Evolutionary conservation across 1,140 invertebrate species (phyloP).

Genomic region (Episyrphus balteatus): DNA sequence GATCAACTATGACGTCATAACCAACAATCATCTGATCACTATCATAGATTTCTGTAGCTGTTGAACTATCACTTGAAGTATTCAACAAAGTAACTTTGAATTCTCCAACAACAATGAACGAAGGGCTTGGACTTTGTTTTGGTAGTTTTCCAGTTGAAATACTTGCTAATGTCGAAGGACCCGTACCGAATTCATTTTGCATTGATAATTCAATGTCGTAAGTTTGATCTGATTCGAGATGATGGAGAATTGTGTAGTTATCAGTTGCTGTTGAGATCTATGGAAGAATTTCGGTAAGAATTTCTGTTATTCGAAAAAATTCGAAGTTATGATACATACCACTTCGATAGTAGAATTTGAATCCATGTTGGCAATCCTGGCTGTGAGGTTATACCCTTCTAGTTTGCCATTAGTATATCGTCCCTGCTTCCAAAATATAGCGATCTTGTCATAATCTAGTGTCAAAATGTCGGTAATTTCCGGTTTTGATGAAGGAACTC

Average conservation of each 20-base stretch:
- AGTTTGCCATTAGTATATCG: conserved; percentile 77
- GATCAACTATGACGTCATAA: too few relatives aligned
- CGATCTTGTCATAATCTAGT: conserved; percentile 70
- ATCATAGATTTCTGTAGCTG: too few relatives aligned
- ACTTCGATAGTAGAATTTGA: conserved; percentile 10
- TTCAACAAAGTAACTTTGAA: too few relatives aligned
- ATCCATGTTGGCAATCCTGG: conserved; percentile 41
- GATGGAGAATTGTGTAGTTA: not conserved
- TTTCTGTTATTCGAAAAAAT: not conserved
- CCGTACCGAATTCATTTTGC: too few relatives aligned
- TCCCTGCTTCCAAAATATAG: conserved; percentile 78
- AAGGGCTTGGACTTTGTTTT: conserved; percentile 20
- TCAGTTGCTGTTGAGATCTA: not conserved
- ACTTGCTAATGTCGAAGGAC: too few relatives aligned
- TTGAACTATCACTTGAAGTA: too few relatives aligned
- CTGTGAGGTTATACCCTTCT: conserved; percentile 47
- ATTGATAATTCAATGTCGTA: not conserved
- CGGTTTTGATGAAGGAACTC: conserved; percentile 61
- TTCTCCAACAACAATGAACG: too few relatives aligned
- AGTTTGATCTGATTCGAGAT: not conserved
- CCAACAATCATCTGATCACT: too few relatives aligned
- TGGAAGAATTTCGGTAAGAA: not conserved
- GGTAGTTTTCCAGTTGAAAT: conserved; percentile 35
- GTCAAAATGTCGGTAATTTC: conserved; percentile 62
- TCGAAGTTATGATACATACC: conserved; percentile 6